Percentiles rank a stretch among this genome's conserved stretches.
Evolutionary conservation across 2,797 vertebrate genomes (phyloP).

Genomic region (Simalia tracyae): DNA sequence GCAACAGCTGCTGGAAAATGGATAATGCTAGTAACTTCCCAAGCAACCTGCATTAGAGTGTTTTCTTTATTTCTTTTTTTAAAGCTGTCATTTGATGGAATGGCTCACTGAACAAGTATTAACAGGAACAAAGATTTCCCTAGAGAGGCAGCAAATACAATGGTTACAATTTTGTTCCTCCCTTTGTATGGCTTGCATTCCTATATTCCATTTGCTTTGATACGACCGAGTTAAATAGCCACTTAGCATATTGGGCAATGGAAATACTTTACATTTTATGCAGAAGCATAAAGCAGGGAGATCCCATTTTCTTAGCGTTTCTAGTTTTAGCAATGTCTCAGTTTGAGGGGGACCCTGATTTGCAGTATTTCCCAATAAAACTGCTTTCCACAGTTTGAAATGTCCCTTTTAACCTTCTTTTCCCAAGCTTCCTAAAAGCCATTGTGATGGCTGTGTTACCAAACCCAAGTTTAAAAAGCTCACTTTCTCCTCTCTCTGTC

Average conservation of each 20-base stretch:
- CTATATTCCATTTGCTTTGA: constrained; percentile 22
- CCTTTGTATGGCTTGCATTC: background rate
- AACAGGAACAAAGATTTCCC: constrained; percentile 76
- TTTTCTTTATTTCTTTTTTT: background rate
- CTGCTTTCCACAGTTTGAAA: background rate
- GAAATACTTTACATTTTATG: background rate
- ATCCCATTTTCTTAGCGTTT: background rate
- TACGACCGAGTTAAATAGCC: constrained; percentile 6
- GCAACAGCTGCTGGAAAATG: constrained; percentile 73
- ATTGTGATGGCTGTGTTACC: background rate
- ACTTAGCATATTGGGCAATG: background rate
- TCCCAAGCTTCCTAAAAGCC: background rate
- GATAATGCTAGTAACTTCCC: constrained; percentile 73
- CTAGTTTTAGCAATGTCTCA: background rate
- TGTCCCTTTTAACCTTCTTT: background rate
- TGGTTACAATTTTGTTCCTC: background rate
- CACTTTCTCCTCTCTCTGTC: constrained; percentile 43
- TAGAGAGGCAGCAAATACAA: constrained; percentile 52
- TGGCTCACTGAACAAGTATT: constrained; percentile 75
- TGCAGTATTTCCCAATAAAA: background rate
- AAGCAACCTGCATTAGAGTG: constrained; percentile 72
- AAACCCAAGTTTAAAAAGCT: constrained; percentile 46
- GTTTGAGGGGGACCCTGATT: background rate
- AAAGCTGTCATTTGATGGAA: constrained; percentile 72
- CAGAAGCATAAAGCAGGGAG: background rate